phyloP scores from a whole-genome alignment of 2,888 invertebrate species.

The Xylota sylvarum region DNA sequence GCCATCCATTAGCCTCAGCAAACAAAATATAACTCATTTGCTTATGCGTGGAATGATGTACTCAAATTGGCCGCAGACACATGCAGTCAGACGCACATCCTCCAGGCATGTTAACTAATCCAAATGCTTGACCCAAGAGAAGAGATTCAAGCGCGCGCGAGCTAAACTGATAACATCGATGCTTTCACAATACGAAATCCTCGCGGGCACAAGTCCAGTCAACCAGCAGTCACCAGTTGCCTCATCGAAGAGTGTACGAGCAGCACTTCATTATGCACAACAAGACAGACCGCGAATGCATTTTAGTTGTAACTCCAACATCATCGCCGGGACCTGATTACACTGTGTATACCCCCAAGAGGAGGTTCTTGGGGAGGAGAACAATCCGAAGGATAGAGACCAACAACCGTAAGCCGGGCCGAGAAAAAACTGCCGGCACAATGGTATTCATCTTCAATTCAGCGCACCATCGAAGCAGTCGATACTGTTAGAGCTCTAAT shows the following conservation, averaged over 20 bases:
- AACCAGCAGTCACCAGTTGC: slow-evolving; percentile 15
- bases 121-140: slow-evolving; percentile 52
- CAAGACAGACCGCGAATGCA: slow-evolving; percentile 73
- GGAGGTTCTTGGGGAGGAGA: slow-evolving; percentile 12
- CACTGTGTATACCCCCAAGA: slow-evolving; percentile 40
- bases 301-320: slow-evolving; percentile 75
- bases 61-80: slow-evolving; percentile 26
- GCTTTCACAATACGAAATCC: slow-evolving; percentile 71
- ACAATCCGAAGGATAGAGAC: slow-evolving; percentile 42
- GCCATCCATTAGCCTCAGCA: slow-evolving; percentile 4
- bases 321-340: slow-evolving; percentile 68
- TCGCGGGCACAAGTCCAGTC: slow-evolving; percentile 29
- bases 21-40: neutral
- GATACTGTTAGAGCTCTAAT: slow-evolving; percentile 76
- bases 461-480: slow-evolving; percentile 54
- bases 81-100: neutral
- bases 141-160: slow-evolving; percentile 51
- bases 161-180: slow-evolving; percentile 68
- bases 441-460: slow-evolving; percentile 65
- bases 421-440: slow-evolving; percentile 67
- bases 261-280: slow-evolving; percentile 73
- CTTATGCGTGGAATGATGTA: slow-evolving; percentile 26
- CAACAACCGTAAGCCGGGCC: slow-evolving; percentile 56
- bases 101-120: slow-evolving; percentile 39
- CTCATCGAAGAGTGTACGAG: slow-evolving; percentile 24